These are phyloP conservation scores for Nephrotoma appendiculata DNA, from an alignment of 2,888 invertebrate species.

Conservation along the genomic window DNA sequence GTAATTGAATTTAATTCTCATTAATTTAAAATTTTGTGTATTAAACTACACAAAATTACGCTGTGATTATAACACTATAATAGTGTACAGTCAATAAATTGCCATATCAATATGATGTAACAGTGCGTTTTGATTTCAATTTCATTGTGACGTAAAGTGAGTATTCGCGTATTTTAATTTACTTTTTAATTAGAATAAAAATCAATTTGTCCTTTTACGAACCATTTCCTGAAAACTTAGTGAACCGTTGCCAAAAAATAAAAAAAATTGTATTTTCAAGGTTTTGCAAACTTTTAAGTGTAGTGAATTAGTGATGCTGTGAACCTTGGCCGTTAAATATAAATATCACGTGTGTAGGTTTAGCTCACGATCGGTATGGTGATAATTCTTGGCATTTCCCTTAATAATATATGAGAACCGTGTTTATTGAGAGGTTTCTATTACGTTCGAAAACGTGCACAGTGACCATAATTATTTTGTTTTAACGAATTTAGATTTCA, in stretches of 20 bases:
- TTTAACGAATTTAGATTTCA: not conserved
- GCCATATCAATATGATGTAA: not conserved
- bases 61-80: not conserved
- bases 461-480: not conserved
- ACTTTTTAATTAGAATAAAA: not conserved
- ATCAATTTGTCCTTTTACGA: not conserved
- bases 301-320: not conserved
- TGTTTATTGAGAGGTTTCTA: not conserved
- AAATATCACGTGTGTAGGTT: not conserved
- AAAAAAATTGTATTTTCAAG: not conserved
- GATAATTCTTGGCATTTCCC: not conserved
- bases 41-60: not conserved
- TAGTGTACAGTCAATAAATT: not conserved
- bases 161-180: not conserved
- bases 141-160: not conserved
- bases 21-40: not conserved
- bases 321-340: not conserved
- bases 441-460: not conserved
- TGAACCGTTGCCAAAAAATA: not conserved
- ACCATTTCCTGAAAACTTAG: not conserved
- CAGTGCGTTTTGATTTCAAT: not conserved
- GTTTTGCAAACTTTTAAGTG: not conserved
- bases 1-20: not conserved
- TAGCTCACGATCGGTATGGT: not conserved
- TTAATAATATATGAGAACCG: not conserved